Percentiles rank a stretch among this genome's conserved stretches.
phyloP scores from a whole-genome alignment of 2,888 invertebrate genomes.

The Brachylomia viminalis region DNA sequence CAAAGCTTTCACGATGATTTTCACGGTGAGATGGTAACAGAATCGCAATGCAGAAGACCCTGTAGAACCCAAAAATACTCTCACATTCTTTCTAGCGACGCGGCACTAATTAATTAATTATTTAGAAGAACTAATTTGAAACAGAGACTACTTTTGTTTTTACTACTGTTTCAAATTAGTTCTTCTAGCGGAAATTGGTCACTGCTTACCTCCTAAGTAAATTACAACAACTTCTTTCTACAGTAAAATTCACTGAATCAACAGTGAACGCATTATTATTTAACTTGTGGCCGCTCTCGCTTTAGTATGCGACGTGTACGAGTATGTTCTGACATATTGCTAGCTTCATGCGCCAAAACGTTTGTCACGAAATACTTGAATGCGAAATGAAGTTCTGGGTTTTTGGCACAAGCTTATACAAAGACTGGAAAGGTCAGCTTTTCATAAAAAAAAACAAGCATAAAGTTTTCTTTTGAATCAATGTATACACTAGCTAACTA shows the following conservation, averaged over 20 bases:
- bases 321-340: constrained; percentile 49
- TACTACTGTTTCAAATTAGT: not conserved
- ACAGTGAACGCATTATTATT: constrained; percentile 40
- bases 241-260: constrained; percentile 23
- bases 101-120: too few relatives aligned
- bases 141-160: too few relatives aligned
- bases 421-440: not conserved
- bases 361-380: constrained; percentile 49
- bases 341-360: constrained; percentile 51
- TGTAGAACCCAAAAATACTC: too few relatives aligned
- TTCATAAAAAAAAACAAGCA: not conserved
- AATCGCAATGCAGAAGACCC: too few relatives aligned
- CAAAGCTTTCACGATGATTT: too few relatives aligned
- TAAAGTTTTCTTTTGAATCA: not conserved
- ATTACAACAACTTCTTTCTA: constrained; percentile 11
- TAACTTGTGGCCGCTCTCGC: constrained; percentile 31
- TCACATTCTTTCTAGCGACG: too few relatives aligned
- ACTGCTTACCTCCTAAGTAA: constrained; percentile 21
- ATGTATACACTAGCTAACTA: too few relatives aligned
- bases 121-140: too few relatives aligned
- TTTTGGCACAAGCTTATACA: constrained; percentile 11
- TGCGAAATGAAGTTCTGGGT: constrained; percentile 34
- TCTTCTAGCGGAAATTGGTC: not conserved
- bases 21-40: too few relatives aligned
- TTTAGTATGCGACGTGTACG: constrained; percentile 32